Conservation (phyloP, 2,113 vertebrate genomes). For the Capreolus pygargus region DNA sequence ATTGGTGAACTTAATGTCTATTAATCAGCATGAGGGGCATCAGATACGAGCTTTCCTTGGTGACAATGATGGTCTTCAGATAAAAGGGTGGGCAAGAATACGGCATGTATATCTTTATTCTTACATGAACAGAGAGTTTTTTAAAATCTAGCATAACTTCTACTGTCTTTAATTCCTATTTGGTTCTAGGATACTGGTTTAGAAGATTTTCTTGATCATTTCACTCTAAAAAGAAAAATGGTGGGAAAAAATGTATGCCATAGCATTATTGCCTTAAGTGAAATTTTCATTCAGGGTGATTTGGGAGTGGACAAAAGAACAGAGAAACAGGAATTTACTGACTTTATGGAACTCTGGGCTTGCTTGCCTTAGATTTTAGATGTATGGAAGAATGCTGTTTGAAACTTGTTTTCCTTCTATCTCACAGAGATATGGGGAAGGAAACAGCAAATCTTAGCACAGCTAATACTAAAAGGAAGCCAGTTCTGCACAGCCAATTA, state of each 20-base stretch:
- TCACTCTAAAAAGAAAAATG: neutral
- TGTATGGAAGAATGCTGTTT: neutral
- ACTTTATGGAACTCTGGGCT: neutral
- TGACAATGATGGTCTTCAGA: neutral
- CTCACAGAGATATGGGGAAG: neutral
- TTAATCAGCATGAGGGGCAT: neutral
- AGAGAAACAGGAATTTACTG: neutral
- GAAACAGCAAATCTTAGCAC: neutral
- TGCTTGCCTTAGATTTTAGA: neutral
- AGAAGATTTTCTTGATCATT: neutral
- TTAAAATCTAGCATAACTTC: neutral
- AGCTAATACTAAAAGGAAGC: neutral
- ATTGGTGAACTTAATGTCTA: neutral
- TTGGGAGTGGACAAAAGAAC: neutral
- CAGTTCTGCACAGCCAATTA: neutral
- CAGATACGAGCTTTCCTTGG: neutral
- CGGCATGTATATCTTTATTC: neutral
- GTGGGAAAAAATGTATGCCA: neutral
- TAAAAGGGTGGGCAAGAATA: neutral
- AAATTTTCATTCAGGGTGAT: neutral
- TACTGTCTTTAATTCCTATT: neutral
- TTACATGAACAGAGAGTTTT: neutral
- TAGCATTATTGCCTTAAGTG: neutral
- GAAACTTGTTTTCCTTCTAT: neutral
- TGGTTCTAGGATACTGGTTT: neutral